Conservation (phyloP, 2,888 invertebrate genomes). For the Apoderus coryli region DNA sequence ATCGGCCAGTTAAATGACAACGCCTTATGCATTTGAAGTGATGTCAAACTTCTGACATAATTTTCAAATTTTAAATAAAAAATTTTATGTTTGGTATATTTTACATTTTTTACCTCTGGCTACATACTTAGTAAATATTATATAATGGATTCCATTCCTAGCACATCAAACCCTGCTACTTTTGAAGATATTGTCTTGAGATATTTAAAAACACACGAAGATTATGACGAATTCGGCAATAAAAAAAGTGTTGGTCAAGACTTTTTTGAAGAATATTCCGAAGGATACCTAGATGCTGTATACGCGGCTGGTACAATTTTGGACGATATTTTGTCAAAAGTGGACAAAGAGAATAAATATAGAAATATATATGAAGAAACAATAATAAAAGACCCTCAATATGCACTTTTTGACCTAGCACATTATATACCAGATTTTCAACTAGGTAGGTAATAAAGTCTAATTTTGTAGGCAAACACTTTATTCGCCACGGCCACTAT, state of each 20-base stretch:
- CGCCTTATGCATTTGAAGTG: no score
- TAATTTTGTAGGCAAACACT: no score
- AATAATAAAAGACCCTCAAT: slow-evolving; percentile 23
- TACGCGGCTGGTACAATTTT: slow-evolving; percentile 18
- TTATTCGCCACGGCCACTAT: no score
- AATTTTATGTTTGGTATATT: no score
- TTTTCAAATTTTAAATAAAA: no score
- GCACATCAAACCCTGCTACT: no score
- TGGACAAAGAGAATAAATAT: slow-evolving; percentile 21
- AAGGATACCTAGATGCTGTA: slow-evolving; percentile 7
- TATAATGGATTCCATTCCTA: no score
- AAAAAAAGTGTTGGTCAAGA: background rate
- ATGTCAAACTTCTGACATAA: no score
- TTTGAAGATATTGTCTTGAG: slow-evolving; percentile 17
- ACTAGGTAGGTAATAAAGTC: slow-evolving; percentile 21
- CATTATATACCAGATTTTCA: slow-evolving; percentile 23
- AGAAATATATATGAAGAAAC: slow-evolving; percentile 22
- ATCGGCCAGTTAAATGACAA: no score
- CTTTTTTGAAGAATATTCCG: slow-evolving; percentile 4
- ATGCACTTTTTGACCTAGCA: slow-evolving; percentile 22
- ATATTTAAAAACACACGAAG: slow-evolving; percentile 18
- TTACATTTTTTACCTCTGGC: no score
- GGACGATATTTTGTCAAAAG: slow-evolving; percentile 21
- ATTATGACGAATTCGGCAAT: slow-evolving; percentile 12
- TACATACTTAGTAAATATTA: no score